Conservation (phyloP, 2,113 vertebrate species). For the Pseudopipra pipra region DNA sequence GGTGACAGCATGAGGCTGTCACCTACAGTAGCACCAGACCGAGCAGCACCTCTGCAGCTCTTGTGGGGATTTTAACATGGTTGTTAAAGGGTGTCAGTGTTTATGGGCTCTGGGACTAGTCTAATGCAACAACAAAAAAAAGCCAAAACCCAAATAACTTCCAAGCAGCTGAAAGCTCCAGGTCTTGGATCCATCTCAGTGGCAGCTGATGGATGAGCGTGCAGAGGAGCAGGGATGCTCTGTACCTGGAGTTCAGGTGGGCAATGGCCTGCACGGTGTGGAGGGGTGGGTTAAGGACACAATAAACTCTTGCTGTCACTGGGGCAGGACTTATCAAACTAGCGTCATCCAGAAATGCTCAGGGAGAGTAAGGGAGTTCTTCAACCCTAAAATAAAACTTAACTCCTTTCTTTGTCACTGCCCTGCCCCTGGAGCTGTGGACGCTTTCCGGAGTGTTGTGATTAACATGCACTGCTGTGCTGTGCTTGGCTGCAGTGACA, state of each 20-base stretch:
- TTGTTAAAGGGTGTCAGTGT: neutral
- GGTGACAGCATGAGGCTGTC: neutral
- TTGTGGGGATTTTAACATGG: neutral
- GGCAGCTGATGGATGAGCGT: fast-evolving
- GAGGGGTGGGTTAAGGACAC: fast-evolving
- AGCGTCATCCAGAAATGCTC: neutral
- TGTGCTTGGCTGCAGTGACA: neutral
- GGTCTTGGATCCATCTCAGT: neutral
- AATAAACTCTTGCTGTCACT: neutral
- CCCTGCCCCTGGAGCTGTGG: neutral
- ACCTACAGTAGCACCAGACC: neutral
- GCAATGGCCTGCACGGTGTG: fast-evolving
- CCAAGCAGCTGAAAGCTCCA: neutral
- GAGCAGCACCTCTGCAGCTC: neutral
- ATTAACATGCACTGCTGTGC: neutral
- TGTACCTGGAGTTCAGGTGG: fast-evolving
- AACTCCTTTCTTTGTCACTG: neutral
- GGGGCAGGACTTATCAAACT: neutral
- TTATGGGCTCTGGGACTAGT: neutral
- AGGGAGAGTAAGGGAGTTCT: neutral
- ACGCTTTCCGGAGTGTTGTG: neutral
- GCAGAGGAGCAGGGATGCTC: fast-evolving
- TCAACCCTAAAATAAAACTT: neutral
- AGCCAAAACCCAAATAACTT: neutral
- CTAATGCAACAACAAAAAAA: neutral